Evolutionary conservation across 2,888 invertebrate species (phyloP), one percentile per base, ranked within the genome.

Genomic region (Drosophila subsilvestris): DNA sequence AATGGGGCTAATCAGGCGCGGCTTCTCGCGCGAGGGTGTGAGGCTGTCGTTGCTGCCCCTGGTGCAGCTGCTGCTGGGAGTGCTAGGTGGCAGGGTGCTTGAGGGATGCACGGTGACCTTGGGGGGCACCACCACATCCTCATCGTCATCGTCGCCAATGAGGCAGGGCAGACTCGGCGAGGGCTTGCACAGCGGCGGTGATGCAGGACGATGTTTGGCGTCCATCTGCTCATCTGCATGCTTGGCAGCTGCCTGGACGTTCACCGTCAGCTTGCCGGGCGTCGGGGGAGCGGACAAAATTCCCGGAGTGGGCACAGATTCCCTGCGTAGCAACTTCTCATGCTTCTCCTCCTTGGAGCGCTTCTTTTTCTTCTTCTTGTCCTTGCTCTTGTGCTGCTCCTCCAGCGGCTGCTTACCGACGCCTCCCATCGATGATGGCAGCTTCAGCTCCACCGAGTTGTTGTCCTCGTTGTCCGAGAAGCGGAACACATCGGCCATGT

Each of bases 351-450:
- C 97, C 90, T 95, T 96, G 59, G 95, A 96, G 89, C 95, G 96
- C 91, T 97, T 97, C 82, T 96, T 95, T 91, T 97, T 97, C 92
- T 97, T 97, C 91, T 96, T 96, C 92, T 95, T 96, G 80, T 96
- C 96, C 89, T 95, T 96, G 57, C 93, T 93, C 76, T 96, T 90
- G 55, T 86, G 86, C 66, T 32, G 86, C 44, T 51, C 78, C 29
- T 32, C 69, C 37, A 53, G 48, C 32, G 59, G 61, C 1, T 50
- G 58, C 37, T 69, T 51, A 1, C 14, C n/a, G 37, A 6, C 5
- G 6, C 14, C 14, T 1, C 14, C 37, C 37, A 37, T 37, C 6
- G 37, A n/a, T 7, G 37, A 14, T 2, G 37, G 37, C 37, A 37
- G n/a, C 37, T 37, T 22, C 9, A 70, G 91, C 75, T 94, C 94